A percentile compares a stretch with the other conserved stretches of the same genome.
Conservation (phyloP, 2,113 vertebrate species). For the Micronycteris hirsuta region DNA sequence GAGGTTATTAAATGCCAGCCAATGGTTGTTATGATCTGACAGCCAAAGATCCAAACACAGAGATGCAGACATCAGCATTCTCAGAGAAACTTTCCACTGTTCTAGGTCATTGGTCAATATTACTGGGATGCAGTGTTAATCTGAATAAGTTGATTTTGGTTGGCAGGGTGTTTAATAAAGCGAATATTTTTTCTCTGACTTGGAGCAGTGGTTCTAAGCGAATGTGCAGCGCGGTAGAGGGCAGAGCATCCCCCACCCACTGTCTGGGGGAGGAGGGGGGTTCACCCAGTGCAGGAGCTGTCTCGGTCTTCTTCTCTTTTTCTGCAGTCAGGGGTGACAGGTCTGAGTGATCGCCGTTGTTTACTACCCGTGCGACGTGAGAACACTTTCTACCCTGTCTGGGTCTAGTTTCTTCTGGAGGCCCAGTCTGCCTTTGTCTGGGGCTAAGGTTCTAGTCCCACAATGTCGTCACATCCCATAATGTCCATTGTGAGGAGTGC, state of each 20-base stretch:
- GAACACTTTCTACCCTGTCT: neutral
- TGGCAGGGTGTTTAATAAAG: neutral
- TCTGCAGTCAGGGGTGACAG: neutral
- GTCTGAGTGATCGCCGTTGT: neutral
- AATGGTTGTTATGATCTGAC: neutral
- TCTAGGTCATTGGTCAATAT: constrained; percentile 38
- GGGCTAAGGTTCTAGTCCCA: neutral
- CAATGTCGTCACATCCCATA: too few relatives aligned
- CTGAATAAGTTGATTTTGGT: neutral
- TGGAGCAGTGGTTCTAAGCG: neutral
- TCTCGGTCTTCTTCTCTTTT: neutral
- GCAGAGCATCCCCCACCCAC: neutral
- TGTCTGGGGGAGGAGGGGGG: neutral
- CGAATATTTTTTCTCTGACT: constrained; percentile 26
- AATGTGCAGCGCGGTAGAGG: neutral
- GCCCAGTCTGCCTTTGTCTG: neutral
- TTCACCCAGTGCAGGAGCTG: neutral
- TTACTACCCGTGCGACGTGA: neutral
- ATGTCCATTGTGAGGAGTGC: neutral
- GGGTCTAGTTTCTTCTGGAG: neutral
- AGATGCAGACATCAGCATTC: neutral
- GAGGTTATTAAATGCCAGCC: constrained; percentile 18
- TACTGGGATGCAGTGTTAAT: neutral
- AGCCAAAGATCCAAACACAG: neutral
- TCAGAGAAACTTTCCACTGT: constrained; percentile 38